Conservation (phyloP, 2,888 invertebrate genomes). For the Polydrusus pterygomalis region DNA sequence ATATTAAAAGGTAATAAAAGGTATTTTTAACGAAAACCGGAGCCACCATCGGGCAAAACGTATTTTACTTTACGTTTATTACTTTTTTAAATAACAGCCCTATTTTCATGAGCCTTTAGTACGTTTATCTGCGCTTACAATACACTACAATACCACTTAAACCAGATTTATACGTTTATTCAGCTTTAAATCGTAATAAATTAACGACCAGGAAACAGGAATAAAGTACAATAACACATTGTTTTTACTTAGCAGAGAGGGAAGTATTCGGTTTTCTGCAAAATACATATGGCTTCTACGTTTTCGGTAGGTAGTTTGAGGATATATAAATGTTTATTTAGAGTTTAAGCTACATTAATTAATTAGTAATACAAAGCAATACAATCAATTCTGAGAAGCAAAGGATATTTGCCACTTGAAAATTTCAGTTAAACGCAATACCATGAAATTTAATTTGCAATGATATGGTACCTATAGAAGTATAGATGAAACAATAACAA, state of each 20-base stretch:
- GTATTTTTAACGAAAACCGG: neutral
- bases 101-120: neutral
- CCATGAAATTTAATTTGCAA: no score
- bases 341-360: neutral
- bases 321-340: neutral
- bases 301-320: neutral
- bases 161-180: constrained; percentile 9
- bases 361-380: no score
- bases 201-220: constrained; percentile 9
- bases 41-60: neutral
- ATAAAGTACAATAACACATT: constrained; percentile 14
- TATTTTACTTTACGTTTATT: neutral
- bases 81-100: neutral
- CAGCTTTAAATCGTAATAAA: constrained; percentile 19
- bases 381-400: no score
- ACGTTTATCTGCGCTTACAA: neutral
- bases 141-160: constrained; percentile 7
- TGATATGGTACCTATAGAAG: no score
- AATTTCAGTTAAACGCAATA: no score
- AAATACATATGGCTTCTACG: neutral
- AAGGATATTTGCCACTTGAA: no score
- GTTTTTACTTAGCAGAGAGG: constrained; percentile 9
- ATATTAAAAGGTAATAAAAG: no score
- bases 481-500: no score
- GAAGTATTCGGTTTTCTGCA: neutral